These are phyloP conservation scores for Calliopum simillimum DNA, from an alignment of 2,888 invertebrate species.

Conservation along the genomic window DNA sequence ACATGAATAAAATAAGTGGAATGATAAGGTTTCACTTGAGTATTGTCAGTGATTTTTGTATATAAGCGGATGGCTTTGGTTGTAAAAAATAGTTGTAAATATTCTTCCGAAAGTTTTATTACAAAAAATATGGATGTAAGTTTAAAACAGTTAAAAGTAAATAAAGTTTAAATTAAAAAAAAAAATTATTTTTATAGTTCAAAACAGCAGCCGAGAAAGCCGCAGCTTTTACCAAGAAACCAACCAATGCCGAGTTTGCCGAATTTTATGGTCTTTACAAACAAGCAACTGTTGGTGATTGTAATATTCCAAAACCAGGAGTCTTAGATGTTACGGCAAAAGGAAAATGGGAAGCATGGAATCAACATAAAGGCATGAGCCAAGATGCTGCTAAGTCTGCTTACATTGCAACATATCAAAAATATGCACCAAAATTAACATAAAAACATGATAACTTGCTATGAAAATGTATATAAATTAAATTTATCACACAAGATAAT, in stretches of 20 bases:
- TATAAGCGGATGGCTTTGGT: too few relatives aligned
- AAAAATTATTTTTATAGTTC: conserved; percentile 70
- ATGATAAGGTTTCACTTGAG: too few relatives aligned
- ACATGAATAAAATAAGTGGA: too few relatives aligned
- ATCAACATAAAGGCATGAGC: conserved; percentile 80
- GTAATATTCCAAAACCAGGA: conserved; percentile 85
- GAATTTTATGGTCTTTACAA: conserved; percentile 87
- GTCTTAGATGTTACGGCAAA: conserved; percentile 85
- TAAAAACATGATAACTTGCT: conserved; percentile 35
- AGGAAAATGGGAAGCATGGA: conserved; percentile 96
- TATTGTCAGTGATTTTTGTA: too few relatives aligned
- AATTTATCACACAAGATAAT: too few relatives aligned
- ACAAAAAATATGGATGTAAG: not conserved
- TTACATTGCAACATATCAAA: conserved; percentile 78
- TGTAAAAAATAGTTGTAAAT: too few relatives aligned
- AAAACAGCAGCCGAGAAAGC: conserved; percentile 78
- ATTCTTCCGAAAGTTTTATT: too few relatives aligned
- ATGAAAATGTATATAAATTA: too few relatives aligned
- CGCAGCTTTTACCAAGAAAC: conserved; percentile 80
- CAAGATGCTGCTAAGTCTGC: conserved; percentile 83
- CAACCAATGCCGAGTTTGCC: conserved; percentile 82
- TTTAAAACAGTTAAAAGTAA: not conserved
- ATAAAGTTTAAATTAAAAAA: not conserved
- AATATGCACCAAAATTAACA: conserved; percentile 70
- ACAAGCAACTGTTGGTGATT: conserved; percentile 84